Evolutionary conservation across 2,797 vertebrate genomes (phyloP).

Genomic region (Sebastes cheni): DNA sequence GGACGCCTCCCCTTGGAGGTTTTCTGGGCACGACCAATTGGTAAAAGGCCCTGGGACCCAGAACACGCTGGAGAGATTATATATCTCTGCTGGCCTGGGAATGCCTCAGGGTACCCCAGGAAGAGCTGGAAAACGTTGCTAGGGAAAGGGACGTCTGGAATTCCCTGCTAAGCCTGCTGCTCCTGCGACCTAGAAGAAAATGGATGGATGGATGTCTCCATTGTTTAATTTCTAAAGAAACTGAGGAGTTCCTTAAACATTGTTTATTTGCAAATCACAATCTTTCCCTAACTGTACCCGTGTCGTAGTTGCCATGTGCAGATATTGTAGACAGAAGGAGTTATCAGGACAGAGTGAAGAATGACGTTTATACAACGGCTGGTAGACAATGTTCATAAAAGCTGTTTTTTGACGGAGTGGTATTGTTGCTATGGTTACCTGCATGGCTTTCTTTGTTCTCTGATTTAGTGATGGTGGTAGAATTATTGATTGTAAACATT

Average conservation of each 20-base stretch:
- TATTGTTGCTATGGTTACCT: background rate
- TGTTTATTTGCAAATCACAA: background rate
- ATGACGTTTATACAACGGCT: background rate
- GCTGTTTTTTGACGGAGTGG: background rate
- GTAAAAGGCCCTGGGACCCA: too few relatives aligned
- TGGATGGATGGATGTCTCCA: background rate
- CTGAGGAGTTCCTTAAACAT: background rate
- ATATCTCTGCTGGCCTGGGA: too few relatives aligned
- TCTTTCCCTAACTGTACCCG: background rate
- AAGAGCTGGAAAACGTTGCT: too few relatives aligned
- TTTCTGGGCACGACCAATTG: too few relatives aligned
- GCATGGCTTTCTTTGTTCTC: background rate
- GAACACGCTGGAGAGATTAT: too few relatives aligned
- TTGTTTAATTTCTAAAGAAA: background rate
- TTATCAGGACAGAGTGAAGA: background rate
- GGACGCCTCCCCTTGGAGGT: too few relatives aligned
- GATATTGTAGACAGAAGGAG: background rate
- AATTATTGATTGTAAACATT: background rate
- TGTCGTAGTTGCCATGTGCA: background rate
- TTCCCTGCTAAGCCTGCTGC: too few relatives aligned
- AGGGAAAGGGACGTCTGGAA: too few relatives aligned
- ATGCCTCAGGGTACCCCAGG: too few relatives aligned
- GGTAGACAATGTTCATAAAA: background rate
- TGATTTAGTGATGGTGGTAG: background rate
- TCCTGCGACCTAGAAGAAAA: too few relatives aligned